Conservation (phyloP, 2,888 invertebrate genomes). For the Drosophila quinaria region DNA sequence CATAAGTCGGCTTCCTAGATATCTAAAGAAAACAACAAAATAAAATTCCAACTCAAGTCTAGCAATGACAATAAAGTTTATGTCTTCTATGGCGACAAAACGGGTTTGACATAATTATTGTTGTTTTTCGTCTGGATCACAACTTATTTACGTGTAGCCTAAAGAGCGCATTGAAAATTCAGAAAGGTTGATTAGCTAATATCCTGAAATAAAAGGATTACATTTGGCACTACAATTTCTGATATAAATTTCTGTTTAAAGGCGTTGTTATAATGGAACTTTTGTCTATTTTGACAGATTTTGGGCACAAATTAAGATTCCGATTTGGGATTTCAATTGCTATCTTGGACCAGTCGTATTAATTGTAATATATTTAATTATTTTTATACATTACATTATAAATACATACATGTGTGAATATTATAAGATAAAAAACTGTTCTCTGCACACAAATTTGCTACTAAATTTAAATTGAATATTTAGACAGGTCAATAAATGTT, state of each 20-base stretch:
- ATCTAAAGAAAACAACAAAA: slow-evolving; percentile 21
- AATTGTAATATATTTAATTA: no score
- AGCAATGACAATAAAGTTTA: slow-evolving; percentile 39
- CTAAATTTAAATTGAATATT: no score
- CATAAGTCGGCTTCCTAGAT: slow-evolving; percentile 46
- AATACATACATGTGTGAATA: background rate
- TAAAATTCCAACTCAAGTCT: slow-evolving; percentile 26
- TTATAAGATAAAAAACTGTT: background rate
- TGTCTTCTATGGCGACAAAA: slow-evolving; percentile 9
- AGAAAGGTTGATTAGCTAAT: background rate
- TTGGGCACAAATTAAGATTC: background rate
- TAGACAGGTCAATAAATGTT: background rate
- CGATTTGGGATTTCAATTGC: background rate
- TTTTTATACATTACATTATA: background rate
- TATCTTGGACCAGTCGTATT: background rate
- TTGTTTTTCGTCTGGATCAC: background rate
- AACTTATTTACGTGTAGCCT: background rate
- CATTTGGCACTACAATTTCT: no score
- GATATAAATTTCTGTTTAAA: no score
- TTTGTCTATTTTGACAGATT: no score
- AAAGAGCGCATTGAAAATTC: background rate
- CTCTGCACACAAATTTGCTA: background rate
- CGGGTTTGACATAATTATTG: slow-evolving; percentile 10
- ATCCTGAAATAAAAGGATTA: background rate
- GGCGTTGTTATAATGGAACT: no score